These are phyloP conservation scores for Synodontis membranacea DNA, from an alignment of 2,113 vertebrate species.

Conservation along the genomic window DNA sequence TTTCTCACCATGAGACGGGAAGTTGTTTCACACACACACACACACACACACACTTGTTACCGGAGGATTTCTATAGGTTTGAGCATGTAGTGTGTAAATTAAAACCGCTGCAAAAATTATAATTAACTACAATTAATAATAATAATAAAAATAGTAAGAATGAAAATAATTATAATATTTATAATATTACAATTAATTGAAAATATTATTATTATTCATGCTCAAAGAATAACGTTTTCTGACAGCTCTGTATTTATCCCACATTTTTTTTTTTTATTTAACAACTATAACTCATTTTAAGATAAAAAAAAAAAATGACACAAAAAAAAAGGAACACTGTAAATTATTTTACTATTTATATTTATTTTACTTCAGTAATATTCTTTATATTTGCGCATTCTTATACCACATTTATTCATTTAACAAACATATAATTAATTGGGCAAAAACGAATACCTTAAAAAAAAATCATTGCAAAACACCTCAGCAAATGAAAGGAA, in stretches of 20 bases:
- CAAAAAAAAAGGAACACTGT: not conserved
- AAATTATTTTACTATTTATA: not conserved
- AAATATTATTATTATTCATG: not conserved
- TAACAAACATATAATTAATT: not conserved
- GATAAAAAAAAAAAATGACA: no score
- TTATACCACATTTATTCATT: not conserved
- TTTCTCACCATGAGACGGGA: no score
- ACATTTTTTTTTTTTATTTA: not conserved
- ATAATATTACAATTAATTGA: no score
- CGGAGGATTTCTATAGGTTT: not conserved
- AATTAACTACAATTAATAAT: no score
- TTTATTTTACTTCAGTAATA: no score
- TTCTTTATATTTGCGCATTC: not conserved
- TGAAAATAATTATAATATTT: no score
- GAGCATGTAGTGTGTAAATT: not conserved
- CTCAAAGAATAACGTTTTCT: not conserved
- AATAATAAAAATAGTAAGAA: not conserved
- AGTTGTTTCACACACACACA: slow-evolving; percentile 20
- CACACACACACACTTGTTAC: not conserved
- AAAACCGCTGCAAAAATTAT: not conserved
- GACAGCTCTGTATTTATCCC: not conserved
- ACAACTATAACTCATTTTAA: no score
- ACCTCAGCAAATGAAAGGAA: not conserved
- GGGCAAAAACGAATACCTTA: not conserved
- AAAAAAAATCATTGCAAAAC: not conserved